Base-by-base conservation (phyloP, 2,113 vertebrate genomes). In the Microcebus griseorufus region DNA sequence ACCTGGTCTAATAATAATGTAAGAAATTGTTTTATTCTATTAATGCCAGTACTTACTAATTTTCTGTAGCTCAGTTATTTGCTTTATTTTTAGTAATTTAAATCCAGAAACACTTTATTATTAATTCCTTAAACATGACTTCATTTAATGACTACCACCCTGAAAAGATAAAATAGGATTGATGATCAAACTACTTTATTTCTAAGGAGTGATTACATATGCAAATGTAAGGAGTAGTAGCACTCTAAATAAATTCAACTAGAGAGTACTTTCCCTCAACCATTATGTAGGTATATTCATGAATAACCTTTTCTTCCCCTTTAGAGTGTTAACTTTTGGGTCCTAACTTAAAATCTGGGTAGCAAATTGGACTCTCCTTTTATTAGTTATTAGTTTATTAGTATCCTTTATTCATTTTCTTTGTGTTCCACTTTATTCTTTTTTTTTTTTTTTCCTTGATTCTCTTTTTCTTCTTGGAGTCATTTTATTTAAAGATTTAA, bases 11-110 rank as follows among this genome's bases (percentile, higher is more conserved):
- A 39, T 85, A 20, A 65, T 70, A 53, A 16, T 45, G 29, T n/a
- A 58, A 90, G 60, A 78, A 85, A 82, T 65, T 82, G 17, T 67
- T 94, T 93, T 81, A 72, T 70, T 94, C 53, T 48, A 7, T 60
- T 92, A 70, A 32, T 81, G 48, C 8, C 55, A 78, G 12, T 83
- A 17, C 23, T 60, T 88, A 55, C 4, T 92, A 85, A 32, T 94
- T 95, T 94, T 80, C 55, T 93, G 1, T 45, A 94, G 18, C 51
- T 42, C 14, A 27, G 1, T 81, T 62, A 87, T 83, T 88, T 80
- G 34, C 90, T 82, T 78, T 93, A 22, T 85, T 93, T 93, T 91
- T 94, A 92, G 86, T 94, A 51, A 87, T 69, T 95, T 95, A 93
- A 93, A 90, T 90, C 18, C 53, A 67, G 81, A 80, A 17, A 18